Percentiles rank a stretch among this genome's conserved stretches.
These are phyloP conservation scores for Andrena minutula DNA, from an alignment of 2,888 invertebrate species.

Conservation along the genomic window DNA sequence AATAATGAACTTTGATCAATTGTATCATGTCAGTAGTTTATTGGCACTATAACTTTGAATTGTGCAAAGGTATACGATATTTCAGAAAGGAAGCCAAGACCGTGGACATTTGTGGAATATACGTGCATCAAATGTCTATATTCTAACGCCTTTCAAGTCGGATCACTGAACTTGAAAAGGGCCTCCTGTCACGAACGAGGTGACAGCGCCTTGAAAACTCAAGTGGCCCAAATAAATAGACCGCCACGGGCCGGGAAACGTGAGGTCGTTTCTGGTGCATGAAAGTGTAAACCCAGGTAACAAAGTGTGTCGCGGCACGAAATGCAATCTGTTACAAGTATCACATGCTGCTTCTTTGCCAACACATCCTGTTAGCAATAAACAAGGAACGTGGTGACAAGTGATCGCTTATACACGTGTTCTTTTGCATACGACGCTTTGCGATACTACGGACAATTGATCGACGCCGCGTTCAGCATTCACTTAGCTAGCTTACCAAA, in stretches of 20 bases:
- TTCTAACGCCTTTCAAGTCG: constrained; percentile 46
- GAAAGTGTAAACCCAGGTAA: constrained; percentile 75
- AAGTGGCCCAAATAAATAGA: constrained; percentile 75
- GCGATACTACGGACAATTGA: constrained; percentile 57
- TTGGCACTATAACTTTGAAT: not conserved
- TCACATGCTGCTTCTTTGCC: constrained; percentile 73
- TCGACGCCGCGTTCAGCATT: constrained; percentile 30
- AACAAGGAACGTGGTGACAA: constrained; percentile 72
- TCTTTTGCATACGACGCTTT: constrained; percentile 45
- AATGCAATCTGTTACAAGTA: constrained; percentile 75
- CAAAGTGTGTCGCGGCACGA: constrained; percentile 75
- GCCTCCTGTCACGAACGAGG: constrained; percentile 60
- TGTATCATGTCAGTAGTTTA: not conserved
- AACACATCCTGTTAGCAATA: constrained; percentile 72
- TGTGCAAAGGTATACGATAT: not conserved
- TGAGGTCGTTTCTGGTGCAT: constrained; percentile 74
- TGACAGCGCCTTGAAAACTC: constrained; percentile 71
- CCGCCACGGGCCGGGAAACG: constrained; percentile 66
- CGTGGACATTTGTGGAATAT: constrained; percentile 6
- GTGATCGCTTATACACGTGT: constrained; percentile 62
- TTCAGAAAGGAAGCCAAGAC: constrained; percentile 5
- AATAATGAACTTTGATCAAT: too few relatives aligned
- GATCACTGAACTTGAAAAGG: constrained; percentile 71
- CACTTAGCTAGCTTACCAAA: not conserved
- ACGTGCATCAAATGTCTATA: constrained; percentile 28